Percentiles rank a stretch among this genome's conserved stretches.
Evolutionary conservation across 2,888 invertebrate species (phyloP).

Genomic region (Cheilosia soror): DNA sequence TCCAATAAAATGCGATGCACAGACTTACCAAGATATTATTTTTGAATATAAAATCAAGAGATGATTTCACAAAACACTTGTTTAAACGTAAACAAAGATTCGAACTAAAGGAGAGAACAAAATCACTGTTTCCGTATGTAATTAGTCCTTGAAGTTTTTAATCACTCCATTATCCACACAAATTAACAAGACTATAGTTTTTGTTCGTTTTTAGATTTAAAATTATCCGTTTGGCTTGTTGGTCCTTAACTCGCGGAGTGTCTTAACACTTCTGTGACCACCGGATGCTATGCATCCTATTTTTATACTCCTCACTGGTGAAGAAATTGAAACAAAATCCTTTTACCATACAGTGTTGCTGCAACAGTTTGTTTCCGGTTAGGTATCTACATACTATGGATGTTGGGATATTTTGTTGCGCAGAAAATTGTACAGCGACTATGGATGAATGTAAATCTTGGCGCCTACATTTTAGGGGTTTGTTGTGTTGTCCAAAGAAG

Average conservation of each 20-base stretch:
- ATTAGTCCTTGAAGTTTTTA: conserved; percentile 44
- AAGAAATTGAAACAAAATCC: conserved; percentile 30
- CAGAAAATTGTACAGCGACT: conserved; percentile 17
- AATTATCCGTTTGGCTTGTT: conserved; percentile 28
- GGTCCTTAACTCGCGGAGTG: conserved; percentile 63
- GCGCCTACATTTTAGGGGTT: conserved; percentile 7
- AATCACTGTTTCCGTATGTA: conserved; percentile 46
- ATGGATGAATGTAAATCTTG: conserved; percentile 18
- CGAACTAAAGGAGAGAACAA: background rate
- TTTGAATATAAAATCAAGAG: conserved; percentile 42
- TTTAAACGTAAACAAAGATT: conserved; percentile 6
- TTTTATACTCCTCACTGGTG: conserved; percentile 65
- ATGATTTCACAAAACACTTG: conserved; percentile 10
- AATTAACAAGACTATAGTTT: conserved; percentile 30
- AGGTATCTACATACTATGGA: conserved; percentile 36
- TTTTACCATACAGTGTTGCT: conserved; percentile 59
- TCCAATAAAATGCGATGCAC: conserved; percentile 26
- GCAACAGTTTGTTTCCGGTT: conserved; percentile 69
- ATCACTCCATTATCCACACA: conserved; percentile 69
- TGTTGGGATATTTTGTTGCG: conserved; percentile 66
- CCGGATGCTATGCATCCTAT: conserved; percentile 68
- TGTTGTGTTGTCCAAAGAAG: conserved; percentile 28
- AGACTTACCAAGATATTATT: conserved; percentile 55
- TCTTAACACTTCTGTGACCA: conserved; percentile 69
- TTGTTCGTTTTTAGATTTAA: conserved; percentile 3